These are phyloP conservation scores for Patagioenas fasciata DNA, from an alignment of 2,113 vertebrate genomes.

Conservation along the genomic window DNA sequence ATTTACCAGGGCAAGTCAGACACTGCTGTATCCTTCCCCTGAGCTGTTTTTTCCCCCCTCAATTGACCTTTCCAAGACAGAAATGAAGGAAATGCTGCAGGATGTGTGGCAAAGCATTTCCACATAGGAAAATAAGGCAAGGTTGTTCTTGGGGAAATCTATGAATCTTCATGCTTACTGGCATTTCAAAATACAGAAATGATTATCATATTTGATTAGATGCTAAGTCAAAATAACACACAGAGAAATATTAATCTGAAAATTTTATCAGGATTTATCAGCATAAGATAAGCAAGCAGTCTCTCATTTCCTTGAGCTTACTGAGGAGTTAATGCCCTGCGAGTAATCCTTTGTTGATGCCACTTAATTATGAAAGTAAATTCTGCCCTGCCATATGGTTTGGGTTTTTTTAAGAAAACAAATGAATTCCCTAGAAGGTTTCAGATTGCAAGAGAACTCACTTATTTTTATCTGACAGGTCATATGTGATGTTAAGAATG, in stretches of 20 bases:
- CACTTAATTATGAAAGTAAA: constrained; percentile 49
- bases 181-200: not conserved
- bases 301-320: constrained; percentile 7
- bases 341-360: not conserved
- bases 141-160: not conserved
- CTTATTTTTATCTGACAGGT: constrained; percentile 3
- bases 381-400: not conserved
- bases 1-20: not conserved
- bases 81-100: not conserved
- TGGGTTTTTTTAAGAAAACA: not conserved
- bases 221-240: not conserved
- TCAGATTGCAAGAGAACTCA: not conserved
- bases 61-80: not conserved
- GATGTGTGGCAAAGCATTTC: not conserved
- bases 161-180: not conserved
- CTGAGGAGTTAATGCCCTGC: not conserved
- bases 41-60: not conserved
- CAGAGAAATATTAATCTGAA: not conserved
- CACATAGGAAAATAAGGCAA: not conserved
- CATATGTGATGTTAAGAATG: not conserved
- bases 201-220: not conserved
- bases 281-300: constrained; percentile 1
- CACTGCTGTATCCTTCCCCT: not conserved
- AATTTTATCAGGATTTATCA: constrained; percentile 25
- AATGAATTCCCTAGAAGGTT: not conserved